phyloP scores from a whole-genome alignment of 2,113 vertebrate species.

The Pungitius pungitius region DNA sequence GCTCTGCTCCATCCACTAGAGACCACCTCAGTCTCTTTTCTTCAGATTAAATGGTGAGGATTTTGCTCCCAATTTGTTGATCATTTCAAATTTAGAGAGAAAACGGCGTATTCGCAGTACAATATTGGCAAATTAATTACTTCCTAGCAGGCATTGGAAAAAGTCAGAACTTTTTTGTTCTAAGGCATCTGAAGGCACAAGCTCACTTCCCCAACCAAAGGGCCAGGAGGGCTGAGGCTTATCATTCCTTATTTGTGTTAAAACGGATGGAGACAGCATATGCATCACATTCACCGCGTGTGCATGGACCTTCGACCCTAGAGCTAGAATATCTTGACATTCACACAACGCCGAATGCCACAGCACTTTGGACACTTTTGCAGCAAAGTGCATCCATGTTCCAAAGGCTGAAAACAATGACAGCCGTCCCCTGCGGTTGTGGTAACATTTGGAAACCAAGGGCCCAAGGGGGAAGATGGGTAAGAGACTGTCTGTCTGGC shows the following conservation, averaged over 20 bases:
- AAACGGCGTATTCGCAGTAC: constrained; percentile 42
- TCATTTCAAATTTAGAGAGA: constrained; percentile 32
- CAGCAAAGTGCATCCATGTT: constrained; percentile 60
- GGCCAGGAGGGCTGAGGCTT: constrained; percentile 69
- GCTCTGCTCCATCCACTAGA: neutral
- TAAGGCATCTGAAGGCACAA: constrained; percentile 21
- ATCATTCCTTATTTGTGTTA: constrained; percentile 70
- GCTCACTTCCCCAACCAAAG: constrained; percentile 58
- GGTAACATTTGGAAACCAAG: constrained; percentile 70
- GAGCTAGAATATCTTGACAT: constrained; percentile 73
- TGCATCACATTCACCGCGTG: constrained; percentile 72
- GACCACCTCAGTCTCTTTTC: neutral
- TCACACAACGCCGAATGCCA: constrained; percentile 64
- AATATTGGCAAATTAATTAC: constrained; percentile 55
- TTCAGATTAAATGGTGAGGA: neutral
- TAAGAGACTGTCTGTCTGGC: constrained; percentile 60
- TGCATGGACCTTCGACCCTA: constrained; percentile 49
- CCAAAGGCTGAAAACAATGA: constrained; percentile 59
- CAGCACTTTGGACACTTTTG: constrained; percentile 54
- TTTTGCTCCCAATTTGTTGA: neutral
- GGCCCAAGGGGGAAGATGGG: constrained; percentile 47
- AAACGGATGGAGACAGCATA: constrained; percentile 60
- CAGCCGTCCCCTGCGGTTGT: constrained; percentile 63
- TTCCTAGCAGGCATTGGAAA: constrained; percentile 47
- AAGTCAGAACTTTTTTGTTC: constrained; percentile 21